phyloP scores from a whole-genome alignment of 2,113 vertebrate species.

The Balaeniceps rex region DNA sequence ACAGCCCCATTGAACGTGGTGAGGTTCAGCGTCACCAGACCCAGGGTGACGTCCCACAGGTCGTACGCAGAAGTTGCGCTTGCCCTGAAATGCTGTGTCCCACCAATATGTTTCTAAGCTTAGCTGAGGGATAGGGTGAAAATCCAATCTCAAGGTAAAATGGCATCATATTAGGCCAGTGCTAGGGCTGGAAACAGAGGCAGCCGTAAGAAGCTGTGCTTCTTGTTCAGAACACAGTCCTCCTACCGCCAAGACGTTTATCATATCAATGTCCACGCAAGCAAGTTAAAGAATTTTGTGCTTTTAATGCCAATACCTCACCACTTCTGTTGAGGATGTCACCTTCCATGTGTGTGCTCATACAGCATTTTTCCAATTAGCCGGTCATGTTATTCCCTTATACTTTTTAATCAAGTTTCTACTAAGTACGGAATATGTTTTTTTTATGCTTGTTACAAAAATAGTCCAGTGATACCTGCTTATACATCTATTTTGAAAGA shows the following conservation, averaged over 20 bases:
- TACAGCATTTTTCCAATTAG: neutral
- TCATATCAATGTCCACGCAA: neutral
- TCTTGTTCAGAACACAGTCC: neutral
- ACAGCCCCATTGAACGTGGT: rapidly evolving
- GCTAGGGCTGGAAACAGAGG: neutral
- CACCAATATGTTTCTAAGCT: rapidly evolving
- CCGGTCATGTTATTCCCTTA: neutral
- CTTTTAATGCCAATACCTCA: neutral
- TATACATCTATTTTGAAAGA: neutral
- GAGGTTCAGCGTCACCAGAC: neutral
- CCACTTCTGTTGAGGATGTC: neutral
- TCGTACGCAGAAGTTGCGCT: rapidly evolving
- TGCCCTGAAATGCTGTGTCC: neutral
- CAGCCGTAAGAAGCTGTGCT: neutral
- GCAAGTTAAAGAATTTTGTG: neutral
- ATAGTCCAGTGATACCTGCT: neutral
- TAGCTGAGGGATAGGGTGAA: neutral
- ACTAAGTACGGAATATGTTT: neutral
- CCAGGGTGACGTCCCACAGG: rapidly evolving
- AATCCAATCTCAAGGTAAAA: neutral
- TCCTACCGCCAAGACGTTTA: neutral
- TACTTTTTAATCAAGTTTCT: neutral
- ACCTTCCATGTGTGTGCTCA: neutral
- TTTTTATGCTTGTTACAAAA: neutral
- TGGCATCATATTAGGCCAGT: neutral